Conservation (phyloP, 2,888 invertebrate species). For the Sabatieria punctata region DNA sequence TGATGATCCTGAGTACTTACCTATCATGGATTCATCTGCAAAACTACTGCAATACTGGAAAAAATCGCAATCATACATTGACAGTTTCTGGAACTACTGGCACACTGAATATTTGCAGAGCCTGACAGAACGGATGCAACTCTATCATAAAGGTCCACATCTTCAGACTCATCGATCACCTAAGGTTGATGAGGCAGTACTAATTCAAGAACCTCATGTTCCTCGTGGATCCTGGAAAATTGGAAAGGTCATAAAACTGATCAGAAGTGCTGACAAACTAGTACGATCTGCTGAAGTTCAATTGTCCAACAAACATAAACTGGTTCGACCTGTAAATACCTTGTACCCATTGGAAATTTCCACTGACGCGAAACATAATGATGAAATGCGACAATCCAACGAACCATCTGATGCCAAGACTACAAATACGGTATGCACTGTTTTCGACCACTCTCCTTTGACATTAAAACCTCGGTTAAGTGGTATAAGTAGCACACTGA, state of each 20-base stretch:
- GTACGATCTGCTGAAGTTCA: neutral
- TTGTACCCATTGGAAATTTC: too few relatives aligned
- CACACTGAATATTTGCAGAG: slow-evolving; percentile 1
- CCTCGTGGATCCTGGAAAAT: slow-evolving; percentile 5
- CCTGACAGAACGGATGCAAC: neutral
- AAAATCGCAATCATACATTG: neutral
- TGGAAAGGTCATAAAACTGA: neutral
- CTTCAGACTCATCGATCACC: too few relatives aligned
- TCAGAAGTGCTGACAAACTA: neutral
- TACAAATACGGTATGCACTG: too few relatives aligned
- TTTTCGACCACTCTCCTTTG: too few relatives aligned
- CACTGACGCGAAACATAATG: too few relatives aligned
- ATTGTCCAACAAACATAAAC: neutral
- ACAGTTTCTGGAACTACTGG: slow-evolving; percentile 4
- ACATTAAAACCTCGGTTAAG: too few relatives aligned
- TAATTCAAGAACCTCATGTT: neutral
- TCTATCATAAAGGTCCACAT: too few relatives aligned
- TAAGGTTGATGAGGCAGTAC: slow-evolving; percentile 1
- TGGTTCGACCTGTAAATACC: too few relatives aligned
- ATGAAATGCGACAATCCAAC: too few relatives aligned
- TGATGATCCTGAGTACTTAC: neutral
- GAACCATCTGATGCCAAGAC: too few relatives aligned
- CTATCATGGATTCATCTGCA: neutral
- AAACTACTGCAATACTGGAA: neutral
- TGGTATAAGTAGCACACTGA: too few relatives aligned